Percentiles rank a stretch among this genome's conserved stretches.
phyloP scores from a whole-genome alignment of 2,113 vertebrate genomes.

The Sakesphorus luctuosus region DNA sequence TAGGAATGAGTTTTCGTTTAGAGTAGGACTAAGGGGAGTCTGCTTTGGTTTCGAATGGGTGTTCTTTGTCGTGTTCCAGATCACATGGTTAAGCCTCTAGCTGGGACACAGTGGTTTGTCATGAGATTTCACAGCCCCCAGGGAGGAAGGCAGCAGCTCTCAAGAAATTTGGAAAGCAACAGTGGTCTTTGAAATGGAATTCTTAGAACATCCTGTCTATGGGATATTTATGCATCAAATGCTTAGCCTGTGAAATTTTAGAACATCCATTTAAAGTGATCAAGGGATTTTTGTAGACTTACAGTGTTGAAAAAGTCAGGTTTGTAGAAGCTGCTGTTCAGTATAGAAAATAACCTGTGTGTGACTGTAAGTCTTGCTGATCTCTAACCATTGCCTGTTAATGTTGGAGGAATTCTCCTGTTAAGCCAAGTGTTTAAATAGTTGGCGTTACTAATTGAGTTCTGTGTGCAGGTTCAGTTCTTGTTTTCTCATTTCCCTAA shows the following conservation, averaged over 20 bases:
- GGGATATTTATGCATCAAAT: constrained; percentile 47
- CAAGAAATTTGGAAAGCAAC: constrained; percentile 22
- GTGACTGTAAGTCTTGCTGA: not conserved
- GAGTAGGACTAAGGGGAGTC: not conserved
- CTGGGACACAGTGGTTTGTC: constrained; percentile 22
- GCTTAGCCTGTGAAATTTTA: not conserved
- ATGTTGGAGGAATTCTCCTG: not conserved
- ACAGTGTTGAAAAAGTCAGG: not conserved
- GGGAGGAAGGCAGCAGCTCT: constrained; percentile 32
- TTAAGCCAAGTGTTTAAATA: not conserved
- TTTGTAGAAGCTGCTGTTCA: not conserved
- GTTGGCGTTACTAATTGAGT: accelerated
- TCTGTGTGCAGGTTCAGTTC: not conserved
- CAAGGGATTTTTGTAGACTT: not conserved
- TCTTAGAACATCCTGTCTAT: constrained; percentile 55
- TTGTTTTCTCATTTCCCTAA: not conserved
- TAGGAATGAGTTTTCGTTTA: not conserved
- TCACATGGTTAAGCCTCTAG: constrained; percentile 12
- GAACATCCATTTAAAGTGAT: not conserved
- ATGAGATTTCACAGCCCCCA: constrained; percentile 23
- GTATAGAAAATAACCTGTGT: not conserved
- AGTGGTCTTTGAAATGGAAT: constrained; percentile 12
- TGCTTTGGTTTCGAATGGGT: constrained; percentile 15
- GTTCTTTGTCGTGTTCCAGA: not conserved
- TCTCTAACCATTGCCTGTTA: not conserved